Conservation (phyloP, 2,113 vertebrate species). For the Circaetus gallicus region DNA sequence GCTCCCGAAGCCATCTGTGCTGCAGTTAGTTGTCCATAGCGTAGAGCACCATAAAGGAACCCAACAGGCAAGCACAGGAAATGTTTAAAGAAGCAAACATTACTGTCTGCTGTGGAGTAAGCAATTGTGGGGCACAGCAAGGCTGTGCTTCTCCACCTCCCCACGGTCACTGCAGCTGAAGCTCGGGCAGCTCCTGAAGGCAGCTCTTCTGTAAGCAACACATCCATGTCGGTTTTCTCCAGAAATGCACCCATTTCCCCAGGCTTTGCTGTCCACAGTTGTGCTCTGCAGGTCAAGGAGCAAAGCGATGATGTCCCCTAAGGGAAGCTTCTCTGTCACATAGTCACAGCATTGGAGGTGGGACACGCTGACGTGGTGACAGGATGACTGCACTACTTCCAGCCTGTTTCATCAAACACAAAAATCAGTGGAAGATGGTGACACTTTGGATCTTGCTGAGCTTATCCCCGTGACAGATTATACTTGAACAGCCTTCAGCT, state of each 20-base stretch:
- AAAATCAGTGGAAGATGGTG: neutral
- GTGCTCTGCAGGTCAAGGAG: neutral
- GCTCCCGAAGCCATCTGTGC: neutral
- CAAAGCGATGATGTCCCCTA: neutral
- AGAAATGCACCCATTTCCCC: rapidly evolving
- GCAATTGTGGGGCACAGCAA: neutral
- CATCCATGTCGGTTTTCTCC: neutral
- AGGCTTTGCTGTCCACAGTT: neutral
- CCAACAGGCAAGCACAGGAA: neutral
- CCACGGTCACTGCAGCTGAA: rapidly evolving
- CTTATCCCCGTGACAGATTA: neutral
- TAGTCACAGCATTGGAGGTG: neutral
- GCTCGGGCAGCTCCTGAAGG: neutral
- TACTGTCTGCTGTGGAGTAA: no score
- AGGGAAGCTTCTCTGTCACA: neutral
- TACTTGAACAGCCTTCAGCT: no score
- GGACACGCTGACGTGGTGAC: rapidly evolving
- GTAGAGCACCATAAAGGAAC: rapidly evolving
- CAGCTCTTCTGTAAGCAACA: neutral
- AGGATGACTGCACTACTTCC: neutral
- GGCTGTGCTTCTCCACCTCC: no score
- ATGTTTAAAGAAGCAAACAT: rapidly evolving
- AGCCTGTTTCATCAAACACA: neutral
- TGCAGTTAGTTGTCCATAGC: rapidly evolving
- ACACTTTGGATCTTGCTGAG: neutral